These are phyloP conservation scores for Horisme vitalbata DNA, from an alignment of 2,888 invertebrate species.

Conservation along the genomic window DNA sequence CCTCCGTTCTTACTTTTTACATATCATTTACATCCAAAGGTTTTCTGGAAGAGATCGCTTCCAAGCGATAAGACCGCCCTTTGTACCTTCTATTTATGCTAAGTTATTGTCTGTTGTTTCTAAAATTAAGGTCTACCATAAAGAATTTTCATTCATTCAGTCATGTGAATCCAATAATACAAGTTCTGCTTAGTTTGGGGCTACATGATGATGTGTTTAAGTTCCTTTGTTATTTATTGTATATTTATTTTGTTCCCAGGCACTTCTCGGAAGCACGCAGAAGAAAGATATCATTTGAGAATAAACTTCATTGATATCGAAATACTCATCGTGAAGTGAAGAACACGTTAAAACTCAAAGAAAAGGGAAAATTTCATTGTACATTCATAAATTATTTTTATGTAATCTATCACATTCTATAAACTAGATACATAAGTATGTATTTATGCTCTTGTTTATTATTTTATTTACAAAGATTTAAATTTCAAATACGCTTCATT, in stretches of 20 bases:
- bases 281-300: conserved; percentile 70
- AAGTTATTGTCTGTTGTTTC: too few species aligned
- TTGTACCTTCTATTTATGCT: too few species aligned
- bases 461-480: conserved; percentile 52
- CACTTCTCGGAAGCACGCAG: conserved; percentile 71
- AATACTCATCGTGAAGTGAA: conserved; percentile 43
- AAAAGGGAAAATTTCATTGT: conserved; percentile 17
- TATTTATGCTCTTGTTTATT: conserved; percentile 23
- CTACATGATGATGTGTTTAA: too few species aligned
- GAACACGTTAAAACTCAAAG: conserved; percentile 36
- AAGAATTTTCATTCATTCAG: too few species aligned
- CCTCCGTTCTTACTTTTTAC: too few species aligned
- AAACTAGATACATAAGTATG: conserved; percentile 9
- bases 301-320: conserved; percentile 15
- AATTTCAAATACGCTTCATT: conserved; percentile 69
- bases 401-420: conserved; percentile 22
- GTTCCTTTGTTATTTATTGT: too few species aligned
- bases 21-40: too few species aligned
- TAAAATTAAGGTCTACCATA: too few species aligned
- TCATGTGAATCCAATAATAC: too few species aligned
- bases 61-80: too few species aligned
- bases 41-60: too few species aligned
- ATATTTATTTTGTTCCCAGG: conserved; percentile 59
- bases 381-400: conserved; percentile 22
- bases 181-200: too few species aligned